These are phyloP conservation scores for Pipa parva DNA, from an alignment of 2,113 vertebrate species.

Conservation along the genomic window DNA sequence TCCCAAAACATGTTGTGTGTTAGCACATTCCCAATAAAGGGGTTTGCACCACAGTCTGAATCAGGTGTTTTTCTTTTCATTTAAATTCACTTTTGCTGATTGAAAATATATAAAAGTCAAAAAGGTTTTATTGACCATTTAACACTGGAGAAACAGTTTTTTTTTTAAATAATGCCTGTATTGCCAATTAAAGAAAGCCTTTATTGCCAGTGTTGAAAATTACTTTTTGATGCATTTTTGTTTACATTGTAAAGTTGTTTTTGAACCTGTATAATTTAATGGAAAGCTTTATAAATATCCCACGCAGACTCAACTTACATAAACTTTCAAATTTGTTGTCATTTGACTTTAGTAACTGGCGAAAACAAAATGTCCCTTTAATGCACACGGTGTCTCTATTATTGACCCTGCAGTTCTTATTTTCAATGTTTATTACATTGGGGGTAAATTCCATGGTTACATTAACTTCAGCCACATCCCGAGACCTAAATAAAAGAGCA, in stretches of 20 bases:
- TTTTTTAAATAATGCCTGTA: not conserved
- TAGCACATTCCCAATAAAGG: too few relatives aligned
- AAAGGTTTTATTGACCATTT: too few relatives aligned
- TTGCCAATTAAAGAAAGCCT: too few relatives aligned
- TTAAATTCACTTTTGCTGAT: too few relatives aligned
- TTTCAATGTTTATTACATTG: conserved; percentile 84
- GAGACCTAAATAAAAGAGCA: conserved; percentile 70
- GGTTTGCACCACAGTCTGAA: too few relatives aligned
- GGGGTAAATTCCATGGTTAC: conserved; percentile 80
- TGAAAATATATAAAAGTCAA: not conserved
- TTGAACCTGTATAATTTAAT: too few relatives aligned
- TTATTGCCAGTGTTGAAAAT: too few relatives aligned
- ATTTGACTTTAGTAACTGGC: conserved; percentile 75
- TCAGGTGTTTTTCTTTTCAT: too few relatives aligned
- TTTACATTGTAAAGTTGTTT: not conserved
- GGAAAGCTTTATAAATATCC: not conserved
- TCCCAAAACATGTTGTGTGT: too few relatives aligned
- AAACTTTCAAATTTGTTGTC: conserved; percentile 65
- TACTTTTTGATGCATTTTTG: not conserved
- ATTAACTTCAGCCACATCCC: conserved; percentile 85
- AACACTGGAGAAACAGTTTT: too few relatives aligned
- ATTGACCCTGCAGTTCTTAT: conserved; percentile 70
- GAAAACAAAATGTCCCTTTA: conserved; percentile 73
- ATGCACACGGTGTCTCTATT: conserved; percentile 75
- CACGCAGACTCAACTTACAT: not conserved